phyloP scores from a whole-genome alignment of 2,888 invertebrate species.

The Lutraria lutraria region DNA sequence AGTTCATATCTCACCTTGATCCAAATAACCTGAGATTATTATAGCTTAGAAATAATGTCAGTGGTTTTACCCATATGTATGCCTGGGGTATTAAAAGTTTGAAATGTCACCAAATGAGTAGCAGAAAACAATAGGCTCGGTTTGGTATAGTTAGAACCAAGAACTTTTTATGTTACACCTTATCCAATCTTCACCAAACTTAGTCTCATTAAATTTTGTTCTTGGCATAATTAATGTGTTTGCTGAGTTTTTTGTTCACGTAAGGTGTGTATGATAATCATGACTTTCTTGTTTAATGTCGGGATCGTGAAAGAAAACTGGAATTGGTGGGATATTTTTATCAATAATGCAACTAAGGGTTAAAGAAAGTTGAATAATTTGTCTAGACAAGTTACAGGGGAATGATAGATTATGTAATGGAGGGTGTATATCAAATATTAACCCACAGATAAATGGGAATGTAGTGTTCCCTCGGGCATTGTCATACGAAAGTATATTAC shows the following conservation, averaged over 20 bases:
- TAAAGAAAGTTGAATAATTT: conserved; percentile 12
- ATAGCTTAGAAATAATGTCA: too few species aligned
- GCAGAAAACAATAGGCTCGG: too few species aligned
- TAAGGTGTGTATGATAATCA: neutral
- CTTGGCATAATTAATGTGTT: too few species aligned
- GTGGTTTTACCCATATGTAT: too few species aligned
- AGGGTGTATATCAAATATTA: neutral
- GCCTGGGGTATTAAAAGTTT: too few species aligned
- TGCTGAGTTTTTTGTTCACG: neutral
- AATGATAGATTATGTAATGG: neutral
- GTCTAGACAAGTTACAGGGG: conserved; percentile 1
- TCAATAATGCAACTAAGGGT: neutral
- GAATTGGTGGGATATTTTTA: conserved; percentile 6
- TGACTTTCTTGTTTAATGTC: neutral
- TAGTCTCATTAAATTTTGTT: too few species aligned
- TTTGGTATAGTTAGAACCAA: too few species aligned
- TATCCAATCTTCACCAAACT: too few species aligned
- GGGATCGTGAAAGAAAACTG: neutral
- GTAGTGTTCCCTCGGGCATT: neutral
- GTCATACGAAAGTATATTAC: neutral
- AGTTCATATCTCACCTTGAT: too few species aligned
- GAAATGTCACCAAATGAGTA: too few species aligned
- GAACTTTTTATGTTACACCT: too few species aligned
- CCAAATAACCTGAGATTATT: too few species aligned
- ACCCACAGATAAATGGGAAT: neutral